phyloP scores from a whole-genome alignment of 2,797 vertebrate genomes.

The Arctocebus calabarensis region DNA sequence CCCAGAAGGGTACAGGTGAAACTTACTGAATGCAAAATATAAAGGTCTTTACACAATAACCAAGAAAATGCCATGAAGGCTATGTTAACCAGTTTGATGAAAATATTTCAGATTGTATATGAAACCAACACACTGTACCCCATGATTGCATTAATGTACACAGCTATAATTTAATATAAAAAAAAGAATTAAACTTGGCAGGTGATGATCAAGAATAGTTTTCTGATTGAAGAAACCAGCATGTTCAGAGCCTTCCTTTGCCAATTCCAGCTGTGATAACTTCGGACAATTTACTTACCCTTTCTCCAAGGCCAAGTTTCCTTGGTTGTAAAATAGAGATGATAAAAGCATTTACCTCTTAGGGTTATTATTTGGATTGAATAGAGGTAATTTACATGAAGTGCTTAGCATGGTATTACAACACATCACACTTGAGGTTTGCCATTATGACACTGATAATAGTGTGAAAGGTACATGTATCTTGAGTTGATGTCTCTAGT shows the following conservation, averaged over 20 bases:
- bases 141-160: no score
- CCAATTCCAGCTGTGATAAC: background rate
- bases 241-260: background rate
- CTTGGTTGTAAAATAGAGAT: background rate
- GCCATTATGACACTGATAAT: background rate
- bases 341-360: background rate
- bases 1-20: no score
- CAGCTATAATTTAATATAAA: no score
- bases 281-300: background rate
- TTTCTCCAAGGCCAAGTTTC: background rate
- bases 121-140: no score
- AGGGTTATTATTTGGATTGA: background rate
- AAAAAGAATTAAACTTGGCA: no score
- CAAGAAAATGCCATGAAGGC: no score
- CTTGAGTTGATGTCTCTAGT: background rate
- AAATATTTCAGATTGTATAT: no score
- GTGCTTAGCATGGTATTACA: rapidly evolving
- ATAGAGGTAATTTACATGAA: background rate
- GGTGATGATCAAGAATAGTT: background rate
- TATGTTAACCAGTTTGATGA: no score
- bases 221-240: slow-evolving; percentile 13
- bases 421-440: background rate
- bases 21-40: no score
- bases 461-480: background rate
- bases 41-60: no score